Evolutionary conservation across 2,888 invertebrate species (phyloP), one percentile per base, ranked within the genome.

Genomic region (Drosophila limbata): DNA sequence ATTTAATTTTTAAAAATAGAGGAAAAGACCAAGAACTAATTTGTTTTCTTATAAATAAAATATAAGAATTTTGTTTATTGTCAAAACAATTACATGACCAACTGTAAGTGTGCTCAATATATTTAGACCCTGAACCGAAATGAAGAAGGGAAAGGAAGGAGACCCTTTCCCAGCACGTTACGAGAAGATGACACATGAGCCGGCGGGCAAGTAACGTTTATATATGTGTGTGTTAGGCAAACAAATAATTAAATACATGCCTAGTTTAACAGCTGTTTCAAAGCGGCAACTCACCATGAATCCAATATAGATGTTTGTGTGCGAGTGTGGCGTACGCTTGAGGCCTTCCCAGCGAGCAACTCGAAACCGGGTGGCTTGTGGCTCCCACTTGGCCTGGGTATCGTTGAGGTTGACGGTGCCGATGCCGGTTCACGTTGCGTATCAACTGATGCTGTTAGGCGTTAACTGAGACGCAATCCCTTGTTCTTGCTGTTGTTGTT

Each of bases 171-270:
- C 35, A n/a, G 50, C 63, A 37, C 31, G 53, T 37, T 39, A 19
- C 10, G 19, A 67, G 64, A 44, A 65, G 53, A 68, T 69, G 84
- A 81, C 68, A 84, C 77, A 79, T 67, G 76, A 81, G 63, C 76
- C 65, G 51, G 33, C 52, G 47, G 53, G 61, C 77, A 68, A 61
- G 76, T 57, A 57, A 44, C 15, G 25, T 57, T 15, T 37, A 28
- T 69, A 28, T 31, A 37, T 31, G 25, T 50, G 33, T 42, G 33
- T 65, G 60, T 83, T 71, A 82, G 53, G 79, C 81, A 87, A 84
- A 84, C 85, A 87, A 84, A 83, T 83, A 84, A 84, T 85, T 87
- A 84, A 83, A 84, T 83, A 77, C 71, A 69, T 76, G 79, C 67
- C 70, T 76, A 73, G 71, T 64, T 78, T 42, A 79, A 73, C 84